A percentile compares a stretch with the other conserved stretches of the same genome.
These are phyloP conservation scores for Morinoia aosen DNA, from an alignment of 2,888 invertebrate genomes.

Conservation along the genomic window DNA sequence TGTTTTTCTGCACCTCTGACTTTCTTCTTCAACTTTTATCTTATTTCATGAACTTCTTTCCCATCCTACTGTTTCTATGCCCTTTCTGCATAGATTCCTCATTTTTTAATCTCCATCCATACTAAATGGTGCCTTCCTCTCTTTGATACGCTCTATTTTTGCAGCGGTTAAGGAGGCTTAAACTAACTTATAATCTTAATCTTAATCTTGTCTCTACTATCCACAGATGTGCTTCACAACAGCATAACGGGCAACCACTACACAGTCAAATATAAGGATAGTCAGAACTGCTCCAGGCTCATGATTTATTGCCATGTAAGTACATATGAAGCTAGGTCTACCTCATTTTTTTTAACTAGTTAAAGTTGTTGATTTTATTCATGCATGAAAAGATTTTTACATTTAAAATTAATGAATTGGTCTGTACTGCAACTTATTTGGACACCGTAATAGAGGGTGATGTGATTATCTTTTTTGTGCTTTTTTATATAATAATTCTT, in stretches of 20 bases:
- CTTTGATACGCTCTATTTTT: too few species aligned
- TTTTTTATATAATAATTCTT: too few species aligned
- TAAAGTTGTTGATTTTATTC: neutral
- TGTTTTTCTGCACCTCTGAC: neutral
- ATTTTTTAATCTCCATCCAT: too few species aligned
- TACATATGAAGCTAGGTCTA: neutral
- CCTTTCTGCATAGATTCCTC: too few species aligned
- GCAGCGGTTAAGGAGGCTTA: neutral
- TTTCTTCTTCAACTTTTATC: too few species aligned
- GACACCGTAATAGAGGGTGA: neutral
- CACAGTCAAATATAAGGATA: slow-evolving; percentile 50
- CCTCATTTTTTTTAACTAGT: neutral
- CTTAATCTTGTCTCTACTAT: neutral
- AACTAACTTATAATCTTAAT: too few species aligned
- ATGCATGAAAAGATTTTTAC: neutral
- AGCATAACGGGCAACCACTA: slow-evolving; percentile 41
- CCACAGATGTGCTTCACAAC: slow-evolving; percentile 55
- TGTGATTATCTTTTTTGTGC: too few species aligned
- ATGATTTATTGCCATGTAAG: slow-evolving; percentile 48
- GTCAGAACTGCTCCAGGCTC: slow-evolving; percentile 55
- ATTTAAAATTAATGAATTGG: neutral
- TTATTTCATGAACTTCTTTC: too few species aligned
- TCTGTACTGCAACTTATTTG: neutral
- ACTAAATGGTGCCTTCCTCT: too few species aligned
- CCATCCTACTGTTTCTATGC: too few species aligned